phyloP scores from a whole-genome alignment of 2,797 vertebrate genomes.

The Coendou prehensilis region DNA sequence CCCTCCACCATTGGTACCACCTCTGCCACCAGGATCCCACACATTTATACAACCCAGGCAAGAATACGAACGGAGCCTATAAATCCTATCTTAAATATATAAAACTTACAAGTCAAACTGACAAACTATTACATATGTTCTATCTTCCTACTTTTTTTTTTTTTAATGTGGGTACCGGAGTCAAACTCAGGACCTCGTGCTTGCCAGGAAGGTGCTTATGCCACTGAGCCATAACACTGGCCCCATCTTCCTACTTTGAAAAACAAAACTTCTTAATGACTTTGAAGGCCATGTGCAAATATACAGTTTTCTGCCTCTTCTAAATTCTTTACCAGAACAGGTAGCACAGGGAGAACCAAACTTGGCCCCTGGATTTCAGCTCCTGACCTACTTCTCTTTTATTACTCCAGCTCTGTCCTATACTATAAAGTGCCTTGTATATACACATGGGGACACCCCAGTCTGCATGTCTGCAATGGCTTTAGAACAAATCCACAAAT shows the following conservation, averaged over 20 bases:
- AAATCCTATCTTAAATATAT: neutral
- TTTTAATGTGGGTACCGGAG: too few species aligned
- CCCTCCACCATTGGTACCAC: neutral
- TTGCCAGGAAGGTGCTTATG: too few species aligned
- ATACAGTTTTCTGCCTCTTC: neutral
- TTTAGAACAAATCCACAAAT: neutral
- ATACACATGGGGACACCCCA: neutral
- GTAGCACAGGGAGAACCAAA: neutral
- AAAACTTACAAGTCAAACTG: neutral
- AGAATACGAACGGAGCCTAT: neutral
- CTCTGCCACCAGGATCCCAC: neutral
- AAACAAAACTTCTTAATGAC: slow-evolving; percentile 33
- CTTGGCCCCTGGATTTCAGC: neutral
- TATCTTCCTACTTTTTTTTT: neutral
- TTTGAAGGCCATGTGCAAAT: slow-evolving; percentile 25
- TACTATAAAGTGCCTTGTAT: neutral
- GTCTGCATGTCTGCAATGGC: neutral
- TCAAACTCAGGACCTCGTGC: too few species aligned
- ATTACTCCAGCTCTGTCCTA: neutral
- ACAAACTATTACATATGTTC: neutral
- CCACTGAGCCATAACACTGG: too few species aligned
- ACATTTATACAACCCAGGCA: neutral
- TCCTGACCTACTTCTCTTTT: neutral
- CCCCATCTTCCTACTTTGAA: neutral
- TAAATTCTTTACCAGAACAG: slow-evolving; percentile 23